Percentiles rank a stretch among this genome's conserved stretches.
These are phyloP conservation scores for Scaptodrosophila latifasciaeformis DNA, from an alignment of 2,888 invertebrate species.

Conservation along the genomic window DNA sequence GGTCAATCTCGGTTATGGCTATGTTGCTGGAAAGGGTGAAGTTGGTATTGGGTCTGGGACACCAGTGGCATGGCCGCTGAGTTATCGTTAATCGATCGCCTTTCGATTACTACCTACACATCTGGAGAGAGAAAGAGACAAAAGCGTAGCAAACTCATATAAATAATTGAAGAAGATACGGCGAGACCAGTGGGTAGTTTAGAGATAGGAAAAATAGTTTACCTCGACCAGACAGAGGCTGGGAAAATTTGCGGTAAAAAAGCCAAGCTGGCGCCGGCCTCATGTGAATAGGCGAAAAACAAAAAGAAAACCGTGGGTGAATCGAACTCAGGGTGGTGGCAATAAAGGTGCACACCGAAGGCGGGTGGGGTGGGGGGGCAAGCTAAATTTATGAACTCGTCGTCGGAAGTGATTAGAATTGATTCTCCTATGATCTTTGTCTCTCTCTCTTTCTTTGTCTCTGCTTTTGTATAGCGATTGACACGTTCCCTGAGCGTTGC, in stretches of 20 bases:
- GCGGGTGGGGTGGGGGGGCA: constrained; percentile 5
- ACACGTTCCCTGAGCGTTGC: constrained; percentile 56
- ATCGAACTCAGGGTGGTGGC: no score
- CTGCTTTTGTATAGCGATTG: constrained; percentile 50
- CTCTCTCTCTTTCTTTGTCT: background rate
- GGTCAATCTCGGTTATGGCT: constrained; percentile 44
- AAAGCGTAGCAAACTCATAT: background rate
- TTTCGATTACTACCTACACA: no score
- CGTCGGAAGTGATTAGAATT: constrained; percentile 60
- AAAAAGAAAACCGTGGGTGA: background rate
- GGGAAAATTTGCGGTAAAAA: no score
- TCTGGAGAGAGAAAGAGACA: background rate
- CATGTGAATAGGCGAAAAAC: background rate
- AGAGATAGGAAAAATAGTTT: no score
- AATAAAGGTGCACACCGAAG: no score
- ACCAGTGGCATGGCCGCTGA: no score
- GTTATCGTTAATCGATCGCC: constrained; percentile 64
- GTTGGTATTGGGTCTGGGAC: no score
- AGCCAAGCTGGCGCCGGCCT: no score
- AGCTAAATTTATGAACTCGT: constrained; percentile 55
- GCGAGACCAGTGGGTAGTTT: no score
- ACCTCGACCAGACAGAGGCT: no score
- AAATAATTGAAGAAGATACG: constrained; percentile 1
- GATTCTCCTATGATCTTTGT: background rate
- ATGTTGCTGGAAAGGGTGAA: no score